Conservation (phyloP, 2,113 vertebrate species). For the Oryzias javanicus region DNA sequence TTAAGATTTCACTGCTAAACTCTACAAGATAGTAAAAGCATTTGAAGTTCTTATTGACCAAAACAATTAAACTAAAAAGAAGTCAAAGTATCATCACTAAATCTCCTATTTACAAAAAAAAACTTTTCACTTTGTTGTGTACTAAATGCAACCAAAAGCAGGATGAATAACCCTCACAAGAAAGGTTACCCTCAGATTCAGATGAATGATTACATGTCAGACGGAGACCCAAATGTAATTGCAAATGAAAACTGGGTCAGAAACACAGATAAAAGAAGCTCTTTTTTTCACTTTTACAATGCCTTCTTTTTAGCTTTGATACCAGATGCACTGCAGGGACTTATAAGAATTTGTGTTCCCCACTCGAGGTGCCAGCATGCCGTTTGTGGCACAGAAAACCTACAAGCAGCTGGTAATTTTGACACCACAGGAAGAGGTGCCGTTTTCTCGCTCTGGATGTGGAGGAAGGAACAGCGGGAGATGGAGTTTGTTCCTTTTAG, state of each 20-base stretch:
- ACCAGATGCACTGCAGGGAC: slow-evolving; percentile 9
- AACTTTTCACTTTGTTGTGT: neutral
- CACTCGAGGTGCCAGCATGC: slow-evolving; percentile 9
- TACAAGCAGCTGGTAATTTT: slow-evolving; percentile 36
- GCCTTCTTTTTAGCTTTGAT: slow-evolving; percentile 8
- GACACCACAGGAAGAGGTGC: slow-evolving; percentile 32
- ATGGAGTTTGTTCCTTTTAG: slow-evolving; percentile 39
- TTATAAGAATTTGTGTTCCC: slow-evolving; percentile 48
- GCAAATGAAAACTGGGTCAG: slow-evolving; percentile 12
- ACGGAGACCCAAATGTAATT: slow-evolving; percentile 21
- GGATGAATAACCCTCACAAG: slow-evolving; percentile 1
- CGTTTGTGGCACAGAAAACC: slow-evolving; percentile 17
- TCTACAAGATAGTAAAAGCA: neutral
- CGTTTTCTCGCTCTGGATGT: slow-evolving; percentile 26
- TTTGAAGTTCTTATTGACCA: neutral
- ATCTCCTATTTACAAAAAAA: neutral
- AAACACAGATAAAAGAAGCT: slow-evolving; percentile 12
- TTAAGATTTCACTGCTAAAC: slow-evolving; percentile 1
- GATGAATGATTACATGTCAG: neutral
- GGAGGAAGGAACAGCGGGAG: slow-evolving; percentile 46
- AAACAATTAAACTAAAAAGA: neutral
- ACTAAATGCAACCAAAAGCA: slow-evolving; percentile 10
- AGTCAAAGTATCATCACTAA: neutral
- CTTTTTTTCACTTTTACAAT: slow-evolving; percentile 10
- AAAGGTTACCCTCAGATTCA: neutral